These are phyloP conservation scores for Aphaenogaster floridana DNA, from an alignment of 1,140 invertebrate genomes.

Conservation along the genomic window DNA sequence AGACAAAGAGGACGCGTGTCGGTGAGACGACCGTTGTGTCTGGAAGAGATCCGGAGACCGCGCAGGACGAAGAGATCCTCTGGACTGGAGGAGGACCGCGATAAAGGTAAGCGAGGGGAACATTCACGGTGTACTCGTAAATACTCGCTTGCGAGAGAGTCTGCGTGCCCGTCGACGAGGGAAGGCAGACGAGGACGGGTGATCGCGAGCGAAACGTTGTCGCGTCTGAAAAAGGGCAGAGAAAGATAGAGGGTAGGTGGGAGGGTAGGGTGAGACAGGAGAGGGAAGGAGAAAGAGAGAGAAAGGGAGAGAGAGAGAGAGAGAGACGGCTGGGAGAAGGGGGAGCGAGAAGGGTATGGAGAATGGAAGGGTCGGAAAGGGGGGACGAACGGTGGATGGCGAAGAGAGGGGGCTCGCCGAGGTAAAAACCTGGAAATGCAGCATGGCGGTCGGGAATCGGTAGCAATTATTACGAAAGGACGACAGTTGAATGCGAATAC, in stretches of 20 bases:
- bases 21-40: slow-evolving; percentile 42
- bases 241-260: slow-evolving; percentile 56
- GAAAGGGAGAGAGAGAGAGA: slow-evolving; percentile 53
- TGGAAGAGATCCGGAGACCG: slow-evolving; percentile 26
- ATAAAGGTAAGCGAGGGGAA: slow-evolving; percentile 36
- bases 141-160: slow-evolving; percentile 27
- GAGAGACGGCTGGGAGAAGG: slow-evolving; percentile 38
- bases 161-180: slow-evolving; percentile 47
- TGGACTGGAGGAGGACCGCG: slow-evolving; percentile 36
- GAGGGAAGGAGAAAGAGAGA: slow-evolving; percentile 28
- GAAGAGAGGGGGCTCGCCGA: slow-evolving; percentile 67
- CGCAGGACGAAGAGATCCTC: slow-evolving; percentile 34
- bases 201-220: slow-evolving; percentile 55
- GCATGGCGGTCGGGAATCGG: slow-evolving; percentile 85
- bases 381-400: slow-evolving; percentile 40
- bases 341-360: slow-evolving; percentile 50
- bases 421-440: slow-evolving; percentile 85
- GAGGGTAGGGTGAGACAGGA: slow-evolving; percentile 5
- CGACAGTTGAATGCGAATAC: slow-evolving; percentile 81
- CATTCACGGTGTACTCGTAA: slow-evolving; percentile 38
- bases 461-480: slow-evolving; percentile 85
- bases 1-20: slow-evolving; percentile 29
- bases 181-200: slow-evolving; percentile 37
- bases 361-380: slow-evolving; percentile 50
- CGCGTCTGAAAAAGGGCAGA: slow-evolving; percentile 57